Conservation (phyloP, 2,797 vertebrate species). For the Scomberomorus guttatus region DNA sequence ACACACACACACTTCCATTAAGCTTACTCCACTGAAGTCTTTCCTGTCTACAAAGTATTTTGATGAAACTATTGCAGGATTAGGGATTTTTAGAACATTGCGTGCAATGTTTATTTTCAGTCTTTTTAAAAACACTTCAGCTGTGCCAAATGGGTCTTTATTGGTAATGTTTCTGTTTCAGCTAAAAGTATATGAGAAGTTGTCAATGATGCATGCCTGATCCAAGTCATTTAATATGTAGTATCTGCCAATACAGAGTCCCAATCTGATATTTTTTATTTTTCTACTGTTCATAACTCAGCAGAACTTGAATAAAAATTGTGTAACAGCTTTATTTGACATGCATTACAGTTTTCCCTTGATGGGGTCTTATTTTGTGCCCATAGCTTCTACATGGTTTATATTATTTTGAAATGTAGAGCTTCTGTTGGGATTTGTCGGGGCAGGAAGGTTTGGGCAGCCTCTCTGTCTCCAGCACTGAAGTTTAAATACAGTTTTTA, state of each 20-base stretch:
- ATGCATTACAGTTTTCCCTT: neutral
- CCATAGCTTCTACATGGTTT: neutral
- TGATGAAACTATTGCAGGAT: conserved; percentile 24
- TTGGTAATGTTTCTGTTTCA: conserved; percentile 27
- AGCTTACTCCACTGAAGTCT: conserved; percentile 2
- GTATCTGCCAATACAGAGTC: neutral
- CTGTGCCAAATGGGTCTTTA: conserved; percentile 30
- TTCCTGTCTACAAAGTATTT: conserved; percentile 20
- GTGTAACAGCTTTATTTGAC: neutral
- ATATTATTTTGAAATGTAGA: neutral
- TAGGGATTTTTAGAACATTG: conserved; percentile 13
- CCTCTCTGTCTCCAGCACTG: neutral
- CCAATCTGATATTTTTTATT: neutral
- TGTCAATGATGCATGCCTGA: neutral
- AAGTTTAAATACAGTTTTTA: conserved; percentile 9
- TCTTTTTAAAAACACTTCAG: conserved; percentile 13
- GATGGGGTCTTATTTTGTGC: neutral
- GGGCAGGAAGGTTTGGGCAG: neutral
- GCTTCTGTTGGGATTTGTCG: neutral
- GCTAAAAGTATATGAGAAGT: neutral
- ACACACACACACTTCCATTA: neutral
- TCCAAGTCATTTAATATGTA: conserved; percentile 29
- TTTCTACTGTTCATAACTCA: neutral
- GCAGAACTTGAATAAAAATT: neutral
- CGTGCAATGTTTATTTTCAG: conserved; percentile 14